phyloP scores from a whole-genome alignment of 2,888 invertebrate species.

The Cabera pusaria region DNA sequence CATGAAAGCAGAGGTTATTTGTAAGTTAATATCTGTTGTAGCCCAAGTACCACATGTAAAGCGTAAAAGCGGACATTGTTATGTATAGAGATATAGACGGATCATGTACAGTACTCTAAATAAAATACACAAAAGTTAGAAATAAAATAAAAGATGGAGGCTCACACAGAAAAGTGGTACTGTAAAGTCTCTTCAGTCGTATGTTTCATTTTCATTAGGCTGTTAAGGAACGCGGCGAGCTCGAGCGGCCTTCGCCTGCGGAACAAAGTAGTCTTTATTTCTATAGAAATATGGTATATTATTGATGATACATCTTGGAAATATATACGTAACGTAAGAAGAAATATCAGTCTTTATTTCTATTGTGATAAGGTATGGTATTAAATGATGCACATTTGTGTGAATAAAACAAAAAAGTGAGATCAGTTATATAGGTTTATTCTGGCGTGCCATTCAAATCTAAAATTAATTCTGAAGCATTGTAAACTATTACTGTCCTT shows the following conservation, averaged over 20 bases:
- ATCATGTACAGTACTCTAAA: conserved; percentile 38
- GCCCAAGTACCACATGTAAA: too few species aligned
- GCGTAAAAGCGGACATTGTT: too few species aligned
- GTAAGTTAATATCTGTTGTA: too few species aligned
- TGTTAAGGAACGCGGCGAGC: conserved; percentile 80
- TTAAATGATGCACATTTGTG: neutral
- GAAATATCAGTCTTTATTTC: conserved; percentile 46
- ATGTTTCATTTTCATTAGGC: conserved; percentile 72
- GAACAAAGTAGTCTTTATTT: conserved; percentile 60
- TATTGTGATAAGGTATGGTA: conserved; percentile 21
- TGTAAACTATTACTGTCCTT: too few species aligned
- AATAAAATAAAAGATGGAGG: conserved; percentile 62
- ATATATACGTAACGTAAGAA: too few species aligned
- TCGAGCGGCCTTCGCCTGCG: conserved; percentile 82
- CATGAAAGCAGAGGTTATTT: too few species aligned
- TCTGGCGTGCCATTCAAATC: too few species aligned
- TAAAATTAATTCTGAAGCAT: too few species aligned
- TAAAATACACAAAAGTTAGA: conserved; percentile 43
- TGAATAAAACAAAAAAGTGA: too few species aligned
- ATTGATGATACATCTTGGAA: neutral
- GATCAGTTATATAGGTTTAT: too few species aligned
- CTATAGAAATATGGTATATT: conserved; percentile 24
- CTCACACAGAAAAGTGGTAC: conserved; percentile 84
- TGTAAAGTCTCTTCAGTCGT: conserved; percentile 76
- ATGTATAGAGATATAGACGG: too few species aligned